Evolutionary conservation across 35 echinoderm and acorn worm genomes (phyloP).

Genomic region (Stichopus chloronotus): DNA sequence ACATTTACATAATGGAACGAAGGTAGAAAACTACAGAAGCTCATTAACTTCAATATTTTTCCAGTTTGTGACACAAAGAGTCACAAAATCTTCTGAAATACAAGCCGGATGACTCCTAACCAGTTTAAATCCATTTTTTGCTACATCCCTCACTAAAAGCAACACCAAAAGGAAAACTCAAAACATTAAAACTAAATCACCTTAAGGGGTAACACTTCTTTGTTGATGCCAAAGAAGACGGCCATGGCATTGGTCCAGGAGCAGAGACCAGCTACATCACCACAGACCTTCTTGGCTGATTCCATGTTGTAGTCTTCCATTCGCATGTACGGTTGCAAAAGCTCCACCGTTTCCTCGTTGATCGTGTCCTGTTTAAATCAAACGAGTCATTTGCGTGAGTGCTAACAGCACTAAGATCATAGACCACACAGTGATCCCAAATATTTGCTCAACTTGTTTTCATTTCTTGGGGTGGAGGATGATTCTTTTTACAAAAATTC

Average conservation of each 20-base stretch:
- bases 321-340: constrained; percentile 74
- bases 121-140: too few relatives aligned
- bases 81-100: too few relatives aligned
- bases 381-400: constrained; percentile 5
- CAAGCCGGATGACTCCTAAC: too few relatives aligned
- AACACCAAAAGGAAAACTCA: too few relatives aligned
- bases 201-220: constrained; percentile 96
- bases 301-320: constrained; percentile 96
- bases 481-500: too few relatives aligned
- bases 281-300: constrained; percentile 86
- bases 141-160: too few relatives aligned
- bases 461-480: too few relatives aligned
- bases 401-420: background rate
- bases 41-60: too few relatives aligned
- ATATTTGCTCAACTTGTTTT: background rate
- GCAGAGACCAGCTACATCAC: constrained; percentile 94
- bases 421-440: background rate
- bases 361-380: constrained; percentile 76
- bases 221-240: constrained; percentile 97
- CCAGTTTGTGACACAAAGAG: too few relatives aligned
- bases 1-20: background rate
- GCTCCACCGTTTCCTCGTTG: constrained; percentile 94
- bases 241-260: constrained; percentile 95
- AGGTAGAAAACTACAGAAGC: background rate
- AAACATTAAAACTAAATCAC: constrained; percentile 33